Base-by-base conservation (phyloP, 2,888 invertebrate species). In the Eumerus sabulonum region DNA sequence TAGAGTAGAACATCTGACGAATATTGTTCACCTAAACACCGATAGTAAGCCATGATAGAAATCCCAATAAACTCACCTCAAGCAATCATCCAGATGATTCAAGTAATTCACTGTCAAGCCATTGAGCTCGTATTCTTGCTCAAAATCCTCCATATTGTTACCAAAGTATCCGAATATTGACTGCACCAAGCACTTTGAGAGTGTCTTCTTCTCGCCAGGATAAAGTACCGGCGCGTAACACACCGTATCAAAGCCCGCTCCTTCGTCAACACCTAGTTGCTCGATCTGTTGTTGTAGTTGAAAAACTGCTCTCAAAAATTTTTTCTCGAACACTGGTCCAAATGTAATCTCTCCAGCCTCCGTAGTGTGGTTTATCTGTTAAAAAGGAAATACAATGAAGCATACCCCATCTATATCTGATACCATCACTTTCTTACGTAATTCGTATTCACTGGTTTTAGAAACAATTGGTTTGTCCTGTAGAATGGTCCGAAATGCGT, bases 401-500 rank as follows among this genome's bases (percentile, higher is more conserved):
- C 0, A 42, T 9, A 5, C 1, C 1, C 7, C 7, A 4, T 2
- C 27, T 7, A 27, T 27, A 7, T 7, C 2, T 7, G 2, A 4
- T 4, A 27, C 7, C 7, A 27, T 27, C 27, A 27, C 7, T 27
- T 27, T 84, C 88, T 87, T 87, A 93, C 92, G 59, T 87, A 85
- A 0, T 90, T 88, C 40, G 92, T 87, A 1, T 91, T 91, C 0
- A 90, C 88, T 0, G 94, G 90, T 85, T 92, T 94, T 36, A 98
- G 91, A 84, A 96, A 98, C 60, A 98, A 90, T 90, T 98, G 98
- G 85, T 97, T 94, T 1, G 95, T 94, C 60, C 97, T 91, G 87
- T 96, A 97, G 88, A 97, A 98, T 0, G 97, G 97, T 9, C 93
- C 93, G 86, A 99, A 99, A 84, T 94, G 92, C 12, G 91, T 88